Conservation (phyloP, 2,797 vertebrate species). For the Dendrocincla tyrannina region DNA sequence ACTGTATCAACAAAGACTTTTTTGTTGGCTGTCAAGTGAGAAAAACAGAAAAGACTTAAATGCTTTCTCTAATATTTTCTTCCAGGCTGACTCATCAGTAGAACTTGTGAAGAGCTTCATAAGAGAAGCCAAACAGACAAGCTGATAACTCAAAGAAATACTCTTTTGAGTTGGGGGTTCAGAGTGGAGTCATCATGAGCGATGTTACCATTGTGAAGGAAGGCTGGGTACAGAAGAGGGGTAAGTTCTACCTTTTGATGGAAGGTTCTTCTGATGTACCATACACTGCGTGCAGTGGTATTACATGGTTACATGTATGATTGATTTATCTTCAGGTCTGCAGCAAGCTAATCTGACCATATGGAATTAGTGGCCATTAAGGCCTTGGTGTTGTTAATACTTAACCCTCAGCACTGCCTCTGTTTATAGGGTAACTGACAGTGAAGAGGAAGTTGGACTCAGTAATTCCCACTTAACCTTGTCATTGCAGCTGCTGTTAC, state of each 20-base stretch:
- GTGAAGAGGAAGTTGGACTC: not conserved
- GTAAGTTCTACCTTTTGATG: slow-evolving; percentile 79
- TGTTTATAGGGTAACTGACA: not conserved
- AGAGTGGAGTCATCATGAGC: slow-evolving; percentile 96
- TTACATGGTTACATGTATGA: not conserved
- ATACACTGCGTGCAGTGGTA: fast-evolving
- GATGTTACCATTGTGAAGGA: slow-evolving; percentile 99
- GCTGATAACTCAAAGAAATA: slow-evolving; percentile 75
- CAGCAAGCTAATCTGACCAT: not conserved
- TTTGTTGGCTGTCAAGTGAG: slow-evolving; percentile 82
- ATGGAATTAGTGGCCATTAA: not conserved
- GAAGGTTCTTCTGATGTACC: not conserved
- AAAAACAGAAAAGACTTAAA: slow-evolving; percentile 77
- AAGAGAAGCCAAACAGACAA: slow-evolving; percentile 79
- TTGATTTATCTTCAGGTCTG: slow-evolving; percentile 19
- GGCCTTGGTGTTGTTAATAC: not conserved
- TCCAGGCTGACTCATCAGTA: slow-evolving; percentile 94
- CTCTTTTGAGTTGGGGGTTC: slow-evolving; percentile 84
- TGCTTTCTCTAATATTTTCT: slow-evolving; percentile 85
- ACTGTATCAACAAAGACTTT: slow-evolving; percentile 80
- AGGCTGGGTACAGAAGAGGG: slow-evolving; percentile 99
- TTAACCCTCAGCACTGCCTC: not conserved
- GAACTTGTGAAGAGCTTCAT: slow-evolving; percentile 86
- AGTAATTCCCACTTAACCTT: not conserved
- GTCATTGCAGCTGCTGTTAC: not conserved